Conservation (phyloP, 2,113 vertebrate genomes). For the Capreolus pygargus region DNA sequence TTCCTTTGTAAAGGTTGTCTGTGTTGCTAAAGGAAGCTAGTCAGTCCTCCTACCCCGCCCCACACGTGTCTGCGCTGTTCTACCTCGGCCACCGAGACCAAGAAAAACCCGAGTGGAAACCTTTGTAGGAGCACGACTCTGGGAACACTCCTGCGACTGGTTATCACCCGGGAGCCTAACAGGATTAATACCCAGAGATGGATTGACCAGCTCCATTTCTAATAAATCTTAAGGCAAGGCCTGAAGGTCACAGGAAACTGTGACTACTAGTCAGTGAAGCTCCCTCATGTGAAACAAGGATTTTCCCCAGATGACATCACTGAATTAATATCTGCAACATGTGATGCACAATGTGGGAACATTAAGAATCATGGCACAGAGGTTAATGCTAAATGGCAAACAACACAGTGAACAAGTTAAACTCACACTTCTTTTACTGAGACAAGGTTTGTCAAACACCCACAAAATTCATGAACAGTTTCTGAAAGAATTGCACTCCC, state of each 20-base stretch:
- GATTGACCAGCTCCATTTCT: conserved; percentile 39
- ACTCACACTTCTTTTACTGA: neutral
- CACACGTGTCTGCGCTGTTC: neutral
- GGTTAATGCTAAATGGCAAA: neutral
- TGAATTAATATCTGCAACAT: neutral
- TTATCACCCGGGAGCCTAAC: conserved; percentile 58
- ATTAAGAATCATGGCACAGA: neutral
- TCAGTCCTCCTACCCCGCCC: neutral
- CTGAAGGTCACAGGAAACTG: neutral
- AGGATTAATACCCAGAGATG: conserved; percentile 65
- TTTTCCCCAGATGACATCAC: neutral
- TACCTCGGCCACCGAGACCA: neutral
- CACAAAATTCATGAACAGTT: neutral
- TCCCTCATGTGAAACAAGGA: neutral
- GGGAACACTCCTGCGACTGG: conserved; percentile 22
- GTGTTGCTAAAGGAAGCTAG: conserved; percentile 23
- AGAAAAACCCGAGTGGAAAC: neutral
- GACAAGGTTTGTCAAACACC: neutral
- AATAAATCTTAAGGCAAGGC: conserved; percentile 15
- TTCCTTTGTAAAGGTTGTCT: conserved; percentile 52
- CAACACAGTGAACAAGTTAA: neutral
- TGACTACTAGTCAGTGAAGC: neutral
- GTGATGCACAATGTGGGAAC: neutral
- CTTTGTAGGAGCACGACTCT: conserved; percentile 1
- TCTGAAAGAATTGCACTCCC: neutral